Evolutionary conservation across 1,140 invertebrate genomes (phyloP).

Genomic region (Melipona quadrifasciata): DNA sequence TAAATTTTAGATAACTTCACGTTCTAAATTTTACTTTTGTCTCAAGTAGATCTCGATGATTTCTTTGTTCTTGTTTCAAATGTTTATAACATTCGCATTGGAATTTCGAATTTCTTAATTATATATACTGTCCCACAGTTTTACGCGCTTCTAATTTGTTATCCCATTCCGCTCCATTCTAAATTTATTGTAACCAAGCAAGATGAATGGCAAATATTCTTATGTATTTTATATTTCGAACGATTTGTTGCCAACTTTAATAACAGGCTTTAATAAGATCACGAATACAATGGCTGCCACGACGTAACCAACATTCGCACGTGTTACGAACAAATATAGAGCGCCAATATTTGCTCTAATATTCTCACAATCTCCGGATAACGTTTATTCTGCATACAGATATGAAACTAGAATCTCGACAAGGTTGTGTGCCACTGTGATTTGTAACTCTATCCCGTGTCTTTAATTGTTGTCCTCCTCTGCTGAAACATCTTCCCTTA

Average conservation of each 20-base stretch:
- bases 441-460: neutral
- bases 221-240: neutral
- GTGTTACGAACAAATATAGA: constrained; percentile 9
- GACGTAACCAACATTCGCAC: constrained; percentile 12
- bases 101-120: too few species aligned
- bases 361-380: constrained; percentile 23
- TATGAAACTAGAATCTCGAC: neutral
- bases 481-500: neutral
- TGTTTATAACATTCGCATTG: too few species aligned
- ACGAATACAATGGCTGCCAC: neutral
- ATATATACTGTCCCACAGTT: too few species aligned
- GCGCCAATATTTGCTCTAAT: constrained; percentile 33
- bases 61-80: too few species aligned
- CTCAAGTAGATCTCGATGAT: too few species aligned
- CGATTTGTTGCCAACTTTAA: neutral
- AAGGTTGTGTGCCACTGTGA: neutral
- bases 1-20: too few species aligned
- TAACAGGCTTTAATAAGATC: constrained; percentile 11
- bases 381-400: constrained; percentile 22
- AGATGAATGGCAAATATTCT: neutral
- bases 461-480: constrained; percentile 37
- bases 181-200: neutral
- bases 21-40: too few species aligned
- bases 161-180: neutral
- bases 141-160: neutral